These are phyloP conservation scores for Leucoraja ocellata DNA, from an alignment of 2,797 vertebrate species.

Conservation along the genomic window DNA sequence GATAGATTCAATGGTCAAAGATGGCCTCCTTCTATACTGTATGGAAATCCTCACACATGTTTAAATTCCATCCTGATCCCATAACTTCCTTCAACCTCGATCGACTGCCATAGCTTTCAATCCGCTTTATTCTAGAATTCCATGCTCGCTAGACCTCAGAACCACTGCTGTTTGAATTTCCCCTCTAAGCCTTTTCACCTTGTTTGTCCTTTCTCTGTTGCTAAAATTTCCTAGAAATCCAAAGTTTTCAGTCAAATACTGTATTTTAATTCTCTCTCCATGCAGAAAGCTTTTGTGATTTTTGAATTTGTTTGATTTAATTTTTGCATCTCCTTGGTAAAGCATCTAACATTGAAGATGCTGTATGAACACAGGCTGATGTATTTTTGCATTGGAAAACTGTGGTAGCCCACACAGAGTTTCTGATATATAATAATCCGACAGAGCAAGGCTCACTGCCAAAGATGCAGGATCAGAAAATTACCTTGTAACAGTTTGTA, in stretches of 20 bases:
- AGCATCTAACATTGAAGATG: background rate
- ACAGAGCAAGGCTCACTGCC: background rate
- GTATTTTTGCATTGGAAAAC: background rate
- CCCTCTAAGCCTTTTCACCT: background rate
- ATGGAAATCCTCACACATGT: background rate
- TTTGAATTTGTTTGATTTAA: background rate
- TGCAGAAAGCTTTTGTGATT: background rate
- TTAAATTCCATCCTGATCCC: background rate
- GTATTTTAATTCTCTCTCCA: background rate
- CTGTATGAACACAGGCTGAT: background rate
- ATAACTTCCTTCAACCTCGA: background rate
- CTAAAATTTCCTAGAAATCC: background rate
- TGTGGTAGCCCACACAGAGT: background rate
- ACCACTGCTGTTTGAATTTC: background rate
- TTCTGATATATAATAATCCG: background rate
- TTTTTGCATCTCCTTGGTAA: background rate
- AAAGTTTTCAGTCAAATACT: background rate
- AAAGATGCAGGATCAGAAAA: slow-evolving; percentile 20
- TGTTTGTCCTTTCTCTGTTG: background rate
- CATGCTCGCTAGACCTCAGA: background rate
- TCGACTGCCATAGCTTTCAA: background rate
- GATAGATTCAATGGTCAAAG: too few species aligned
- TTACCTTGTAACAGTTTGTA: slow-evolving; percentile 11
- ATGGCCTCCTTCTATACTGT: too few species aligned
- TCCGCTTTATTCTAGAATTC: background rate